These are phyloP conservation scores for Triplophysa tibetana DNA, from an alignment of 2,113 vertebrate species.

Conservation along the genomic window DNA sequence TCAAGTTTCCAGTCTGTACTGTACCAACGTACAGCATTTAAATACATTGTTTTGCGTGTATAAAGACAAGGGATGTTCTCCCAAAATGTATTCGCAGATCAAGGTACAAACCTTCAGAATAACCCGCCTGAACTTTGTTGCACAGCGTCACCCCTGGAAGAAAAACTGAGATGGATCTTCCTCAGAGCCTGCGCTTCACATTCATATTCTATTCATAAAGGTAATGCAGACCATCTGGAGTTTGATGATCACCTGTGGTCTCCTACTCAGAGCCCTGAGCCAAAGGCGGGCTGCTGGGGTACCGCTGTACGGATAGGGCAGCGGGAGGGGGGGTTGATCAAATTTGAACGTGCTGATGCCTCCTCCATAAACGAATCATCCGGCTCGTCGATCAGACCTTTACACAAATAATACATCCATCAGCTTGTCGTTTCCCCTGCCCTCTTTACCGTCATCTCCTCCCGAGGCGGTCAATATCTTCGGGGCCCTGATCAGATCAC, in stretches of 20 bases:
- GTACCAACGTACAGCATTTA: not conserved
- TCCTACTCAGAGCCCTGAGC: not conserved
- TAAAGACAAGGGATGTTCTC: not conserved
- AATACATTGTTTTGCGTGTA: not conserved
- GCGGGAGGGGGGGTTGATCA: slow-evolving; percentile 46
- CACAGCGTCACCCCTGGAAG: not conserved
- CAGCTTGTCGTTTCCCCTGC: slow-evolving; percentile 51
- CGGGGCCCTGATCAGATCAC: slow-evolving; percentile 60
- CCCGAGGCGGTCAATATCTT: slow-evolving; percentile 58
- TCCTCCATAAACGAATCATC: slow-evolving; percentile 49
- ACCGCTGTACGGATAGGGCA: not conserved
- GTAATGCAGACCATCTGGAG: slow-evolving; percentile 30
- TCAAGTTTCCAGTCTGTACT: no score
- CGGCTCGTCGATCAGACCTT: slow-evolving; percentile 51
- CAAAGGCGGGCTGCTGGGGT: slow-evolving; percentile 27
- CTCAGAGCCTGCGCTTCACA: not conserved
- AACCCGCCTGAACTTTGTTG: not conserved
- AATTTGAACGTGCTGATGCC: slow-evolving; percentile 52
- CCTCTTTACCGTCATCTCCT: slow-evolving; percentile 56
- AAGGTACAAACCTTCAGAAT: not conserved
- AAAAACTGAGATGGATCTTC: not conserved
- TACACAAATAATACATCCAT: slow-evolving; percentile 63
- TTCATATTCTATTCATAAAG: slow-evolving; percentile 40
- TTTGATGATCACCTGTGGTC: slow-evolving; percentile 36
- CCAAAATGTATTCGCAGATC: slow-evolving; percentile 1